A percentile compares a stretch with the other conserved stretches of the same genome.
phyloP scores from a whole-genome alignment of 2,888 invertebrate genomes.

The Eupithecia vulgata region DNA sequence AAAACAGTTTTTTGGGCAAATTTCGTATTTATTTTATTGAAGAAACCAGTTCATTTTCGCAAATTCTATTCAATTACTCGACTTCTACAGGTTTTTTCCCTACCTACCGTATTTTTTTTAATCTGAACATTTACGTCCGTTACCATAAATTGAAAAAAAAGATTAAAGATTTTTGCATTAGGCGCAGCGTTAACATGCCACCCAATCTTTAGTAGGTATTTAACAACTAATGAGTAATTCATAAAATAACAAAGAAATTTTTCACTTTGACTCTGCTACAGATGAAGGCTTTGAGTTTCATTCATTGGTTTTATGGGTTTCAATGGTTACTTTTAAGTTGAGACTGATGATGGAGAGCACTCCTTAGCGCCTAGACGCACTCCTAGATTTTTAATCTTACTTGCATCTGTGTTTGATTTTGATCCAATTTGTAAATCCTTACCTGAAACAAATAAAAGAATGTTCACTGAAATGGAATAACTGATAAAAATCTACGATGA shows the following conservation, averaged over 20 bases:
- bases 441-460: constrained; percentile 24
- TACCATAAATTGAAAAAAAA: too few relatives aligned
- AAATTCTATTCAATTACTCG: too few relatives aligned
- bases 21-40: too few relatives aligned
- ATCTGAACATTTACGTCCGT: too few relatives aligned
- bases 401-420: neutral
- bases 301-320: neutral
- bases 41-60: too few relatives aligned
- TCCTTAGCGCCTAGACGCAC: neutral
- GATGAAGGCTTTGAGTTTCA: neutral
- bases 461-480: neutral
- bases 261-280: neutral
- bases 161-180: too few relatives aligned
- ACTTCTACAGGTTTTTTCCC: too few relatives aligned
- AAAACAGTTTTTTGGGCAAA: too few relatives aligned
- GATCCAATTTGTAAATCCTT: constrained; percentile 19
- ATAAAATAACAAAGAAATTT: neutral
- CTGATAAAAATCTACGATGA: neutral
- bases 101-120: too few relatives aligned
- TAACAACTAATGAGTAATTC: too few relatives aligned
- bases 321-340: neutral
- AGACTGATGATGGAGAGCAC: neutral
- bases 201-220: too few relatives aligned
- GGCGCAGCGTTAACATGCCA: too few relatives aligned
- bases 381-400: neutral